phyloP scores from a whole-genome alignment of 2,113 vertebrate genomes.

The Smithornis capensis region DNA sequence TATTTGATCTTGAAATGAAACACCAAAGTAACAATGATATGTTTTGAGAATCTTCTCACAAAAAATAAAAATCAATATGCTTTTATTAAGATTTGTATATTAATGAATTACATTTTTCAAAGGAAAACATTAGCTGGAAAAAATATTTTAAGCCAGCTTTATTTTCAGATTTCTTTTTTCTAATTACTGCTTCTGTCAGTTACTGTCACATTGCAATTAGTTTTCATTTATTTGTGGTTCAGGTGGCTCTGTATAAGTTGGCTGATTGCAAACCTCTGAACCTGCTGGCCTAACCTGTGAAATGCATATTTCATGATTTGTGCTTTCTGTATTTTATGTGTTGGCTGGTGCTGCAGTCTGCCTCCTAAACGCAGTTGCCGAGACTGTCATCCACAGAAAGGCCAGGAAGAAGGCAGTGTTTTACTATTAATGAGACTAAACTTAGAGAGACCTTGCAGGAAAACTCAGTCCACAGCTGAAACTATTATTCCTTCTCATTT shows the following conservation, averaged over 20 bases:
- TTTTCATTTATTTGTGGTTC: neutral
- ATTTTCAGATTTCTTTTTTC: neutral
- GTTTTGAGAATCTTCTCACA: neutral
- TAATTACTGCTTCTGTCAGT: neutral
- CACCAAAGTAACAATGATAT: neutral
- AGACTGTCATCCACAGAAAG: neutral
- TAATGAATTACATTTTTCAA: neutral
- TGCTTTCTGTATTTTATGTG: neutral
- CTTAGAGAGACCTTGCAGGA: neutral
- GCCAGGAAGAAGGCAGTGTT: neutral
- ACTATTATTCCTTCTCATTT: neutral
- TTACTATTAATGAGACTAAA: neutral
- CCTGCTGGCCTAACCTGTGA: neutral
- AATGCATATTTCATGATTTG: neutral
- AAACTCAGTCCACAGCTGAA: neutral
- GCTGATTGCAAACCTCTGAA: neutral
- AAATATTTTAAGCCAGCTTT: neutral
- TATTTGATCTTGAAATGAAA: neutral
- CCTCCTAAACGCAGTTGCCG: neutral
- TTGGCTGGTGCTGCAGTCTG: neutral
- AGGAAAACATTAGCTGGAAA: neutral
- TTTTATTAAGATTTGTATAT: neutral
- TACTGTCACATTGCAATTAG: neutral
- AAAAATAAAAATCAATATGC: fast-evolving
- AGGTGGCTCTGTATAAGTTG: neutral